Evolutionary conservation across 2,888 invertebrate species (phyloP), one percentile per base, ranked within the genome.

Genomic region (Tuta absoluta): DNA sequence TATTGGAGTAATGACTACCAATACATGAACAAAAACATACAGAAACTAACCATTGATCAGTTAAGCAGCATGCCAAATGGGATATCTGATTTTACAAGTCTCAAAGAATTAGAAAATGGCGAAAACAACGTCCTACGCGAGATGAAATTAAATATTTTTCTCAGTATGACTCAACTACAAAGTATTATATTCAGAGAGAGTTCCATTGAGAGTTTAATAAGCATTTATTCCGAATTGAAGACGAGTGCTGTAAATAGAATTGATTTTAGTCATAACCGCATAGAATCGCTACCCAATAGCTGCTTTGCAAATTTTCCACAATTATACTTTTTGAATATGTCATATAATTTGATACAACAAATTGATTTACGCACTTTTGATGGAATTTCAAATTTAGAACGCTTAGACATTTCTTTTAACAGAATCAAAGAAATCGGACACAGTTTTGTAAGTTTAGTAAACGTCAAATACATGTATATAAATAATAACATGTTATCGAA

Each of bases 241-340:
- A 17, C 45, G 23, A 23, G 14, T n/a, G n/a, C n/a, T 12, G 56
- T 56, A n/a, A 24, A 33, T 1, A 11, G 5, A 24, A 33, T 56
- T 56, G 33, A 56, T 8, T 17, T 56, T 12, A 56, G 33, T n/a
- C 24, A 56, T 28, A 56, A 56, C 3, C n/a, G 2, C 10, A 56
- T 56, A 24, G 56, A 24, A 56, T 14, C 33, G 1, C 8, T 56
- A 17, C 56, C 56, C 10, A 56, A 56, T 8, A 33, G 10, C n/a
- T 56, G 56, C 19, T 56, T 56, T 33, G 33, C 24, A 14, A n/a
- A 17, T 17, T 56, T 56, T 56, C 17, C 56, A 33, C 56, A 24
- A n/a, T 11, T 56, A 56, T n/a, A 7, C 24, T 17, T 1, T n/a
- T 17, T 56, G 33, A n/a, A 56, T 33, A 33, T 56, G 28, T 56